Evolutionary conservation across 2,888 invertebrate species (phyloP), one percentile per base, ranked within the genome.

Genomic region (Eugnorisma glareosa): DNA sequence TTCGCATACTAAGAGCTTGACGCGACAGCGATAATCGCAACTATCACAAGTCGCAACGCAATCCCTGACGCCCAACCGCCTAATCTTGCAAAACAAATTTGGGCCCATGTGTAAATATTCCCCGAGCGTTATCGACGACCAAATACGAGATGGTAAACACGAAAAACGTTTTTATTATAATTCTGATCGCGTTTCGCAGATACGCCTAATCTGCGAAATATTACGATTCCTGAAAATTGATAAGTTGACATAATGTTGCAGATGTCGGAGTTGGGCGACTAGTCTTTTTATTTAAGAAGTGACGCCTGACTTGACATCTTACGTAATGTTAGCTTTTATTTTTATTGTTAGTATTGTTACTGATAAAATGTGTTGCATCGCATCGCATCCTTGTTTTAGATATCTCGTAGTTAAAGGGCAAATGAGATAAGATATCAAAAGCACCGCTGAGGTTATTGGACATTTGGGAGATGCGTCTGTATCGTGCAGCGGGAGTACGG

Each of bases 1-100:
- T 92, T 92, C 94, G 96, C 95, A 96, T 96, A 96, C 96, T 96
- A 96, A 96, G 93, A 93, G 90, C 92, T 88, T 80, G 92, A 88
- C 93, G 93, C 93, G 92, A 94, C 94, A 89, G 90, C 91, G 92
- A 94, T 94, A 92, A 95, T 95, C 94, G 94, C 94, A 91, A 94
- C 75, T 87, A 95, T 95, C 94, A 94, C 94, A 91, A 94, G 76
- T 87, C 90, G 86, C 91, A 90, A 86, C 84, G 77, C 90, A 92
- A 93, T 92, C 93, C 93, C 91, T 90, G 89, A 89, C 91, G 91
- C 91, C 92, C 93, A 93, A 94, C 94, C 91, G 91, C 92, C 93
- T 94, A 93, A 95, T 94, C 95, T 95, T 91, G 89, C 82, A 93
- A 93, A 94, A 94, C 93, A 94, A 87, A 89, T 94, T 94, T 93